These are phyloP conservation scores for Macquaria ambigua DNA, from an alignment of 2,113 vertebrate genomes.

Conservation along the genomic window DNA sequence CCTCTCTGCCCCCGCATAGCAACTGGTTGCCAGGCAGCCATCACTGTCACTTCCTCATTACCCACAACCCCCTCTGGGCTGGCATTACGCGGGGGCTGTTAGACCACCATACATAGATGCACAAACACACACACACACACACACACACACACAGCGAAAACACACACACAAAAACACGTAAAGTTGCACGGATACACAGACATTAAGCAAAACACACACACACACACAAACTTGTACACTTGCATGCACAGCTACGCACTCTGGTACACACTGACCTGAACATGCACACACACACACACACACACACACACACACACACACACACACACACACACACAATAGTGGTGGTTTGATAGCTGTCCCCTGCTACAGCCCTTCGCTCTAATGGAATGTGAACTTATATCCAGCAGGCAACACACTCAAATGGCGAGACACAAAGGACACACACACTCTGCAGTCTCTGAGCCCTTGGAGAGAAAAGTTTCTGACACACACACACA, in stretches of 20 bases:
- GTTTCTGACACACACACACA: constrained; percentile 44
- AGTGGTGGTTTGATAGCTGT: constrained; percentile 72
- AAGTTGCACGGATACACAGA: not conserved
- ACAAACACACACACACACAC: constrained; percentile 31
- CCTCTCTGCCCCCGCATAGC: constrained; percentile 74
- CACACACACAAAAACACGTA: constrained; percentile 41
- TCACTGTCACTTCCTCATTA: constrained; percentile 85
- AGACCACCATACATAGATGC: constrained; percentile 60
- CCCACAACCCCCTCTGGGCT: constrained; percentile 77
- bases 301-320: not conserved
- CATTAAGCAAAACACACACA: constrained; percentile 25
- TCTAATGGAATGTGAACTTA: constrained; percentile 78
- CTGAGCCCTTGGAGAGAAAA: constrained; percentile 59
- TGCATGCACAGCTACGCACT: not conserved
- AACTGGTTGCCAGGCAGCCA: constrained; percentile 82
- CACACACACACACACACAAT: constrained; percentile 41
- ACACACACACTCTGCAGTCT: constrained; percentile 48
- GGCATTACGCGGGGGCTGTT: constrained; percentile 65
- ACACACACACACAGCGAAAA: constrained; percentile 40
- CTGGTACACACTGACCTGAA: constrained; percentile 20
- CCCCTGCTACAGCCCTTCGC: constrained; percentile 66
- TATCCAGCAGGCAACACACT: constrained; percentile 72
- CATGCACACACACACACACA: constrained; percentile 18
- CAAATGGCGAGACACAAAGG: constrained; percentile 56
- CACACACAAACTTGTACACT: constrained; percentile 5